phyloP scores from a whole-genome alignment of 2,113 vertebrate genomes.

The Chionomys nivalis region DNA sequence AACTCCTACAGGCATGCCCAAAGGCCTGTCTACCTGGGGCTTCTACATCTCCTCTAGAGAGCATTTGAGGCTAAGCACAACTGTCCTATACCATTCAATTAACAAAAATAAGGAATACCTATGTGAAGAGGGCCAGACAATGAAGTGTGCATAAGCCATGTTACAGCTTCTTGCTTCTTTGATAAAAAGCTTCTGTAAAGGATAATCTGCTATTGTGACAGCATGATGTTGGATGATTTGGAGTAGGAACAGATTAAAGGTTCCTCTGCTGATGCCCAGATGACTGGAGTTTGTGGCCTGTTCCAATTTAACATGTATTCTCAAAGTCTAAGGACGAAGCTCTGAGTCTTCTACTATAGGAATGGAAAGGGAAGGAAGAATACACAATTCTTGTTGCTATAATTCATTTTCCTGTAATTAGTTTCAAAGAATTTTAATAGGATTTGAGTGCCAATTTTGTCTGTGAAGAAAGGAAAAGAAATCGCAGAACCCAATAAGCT shows the following conservation, averaged over 20 bases:
- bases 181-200: background rate
- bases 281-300: background rate
- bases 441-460: slow-evolving; percentile 58
- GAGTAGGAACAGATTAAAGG: background rate
- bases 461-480: slow-evolving; percentile 67
- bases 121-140: background rate
- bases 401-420: slow-evolving; percentile 55
- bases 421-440: slow-evolving; percentile 45
- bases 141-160: background rate
- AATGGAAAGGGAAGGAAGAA: background rate
- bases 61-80: background rate
- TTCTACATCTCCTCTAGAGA: background rate
- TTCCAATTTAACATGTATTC: background rate
- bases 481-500: slow-evolving; percentile 48
- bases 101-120: slow-evolving; percentile 16
- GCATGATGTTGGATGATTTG: background rate
- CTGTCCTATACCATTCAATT: background rate
- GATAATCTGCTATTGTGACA: slow-evolving; percentile 5
- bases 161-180: background rate
- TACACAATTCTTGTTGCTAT: slow-evolving; percentile 49
- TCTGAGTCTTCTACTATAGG: background rate
- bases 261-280: background rate
- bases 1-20: too few species aligned
- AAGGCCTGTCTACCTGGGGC: background rate
- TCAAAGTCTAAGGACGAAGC: background rate